Evolutionary conservation across 2,888 invertebrate genomes (phyloP).

Genomic region (Cancer borealis): DNA sequence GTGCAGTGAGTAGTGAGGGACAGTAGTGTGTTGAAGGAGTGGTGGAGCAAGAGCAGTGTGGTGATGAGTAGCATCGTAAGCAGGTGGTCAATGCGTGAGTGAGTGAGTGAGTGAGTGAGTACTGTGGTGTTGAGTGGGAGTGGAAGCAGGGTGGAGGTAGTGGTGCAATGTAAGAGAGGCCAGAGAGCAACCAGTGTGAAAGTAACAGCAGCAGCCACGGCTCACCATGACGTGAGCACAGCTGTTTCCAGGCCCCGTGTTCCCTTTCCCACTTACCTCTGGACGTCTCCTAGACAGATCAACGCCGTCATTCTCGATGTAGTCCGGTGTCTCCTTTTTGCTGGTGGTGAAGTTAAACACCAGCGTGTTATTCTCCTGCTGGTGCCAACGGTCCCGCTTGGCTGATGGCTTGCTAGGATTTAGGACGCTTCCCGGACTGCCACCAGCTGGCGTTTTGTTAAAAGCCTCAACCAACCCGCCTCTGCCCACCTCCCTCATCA

Average conservation of each 20-base stretch:
- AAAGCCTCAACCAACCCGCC: conserved; percentile 64
- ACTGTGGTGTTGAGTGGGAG: background rate
- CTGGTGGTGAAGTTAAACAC: conserved; percentile 93
- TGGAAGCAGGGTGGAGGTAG: background rate
- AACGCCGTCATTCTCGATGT: conserved; percentile 93
- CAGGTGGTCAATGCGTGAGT: background rate
- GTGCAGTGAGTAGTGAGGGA: background rate
- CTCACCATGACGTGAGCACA: background rate
- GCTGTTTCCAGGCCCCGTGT: background rate
- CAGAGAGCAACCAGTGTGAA: background rate
- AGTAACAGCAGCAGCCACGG: background rate
- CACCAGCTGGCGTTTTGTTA: conserved; percentile 54
- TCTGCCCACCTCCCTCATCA: conserved; percentile 56
- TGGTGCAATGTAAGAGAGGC: conserved; percentile 1
- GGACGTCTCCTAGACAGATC: conserved; percentile 78
- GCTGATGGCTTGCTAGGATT: conserved; percentile 58
- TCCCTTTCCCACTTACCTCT: conserved; percentile 69
- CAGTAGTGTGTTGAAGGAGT: background rate
- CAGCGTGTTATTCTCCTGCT: conserved; percentile 82
- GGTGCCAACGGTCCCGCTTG: conserved; percentile 78
- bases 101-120: background rate
- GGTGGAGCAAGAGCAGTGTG: background rate
- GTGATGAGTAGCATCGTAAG: background rate
- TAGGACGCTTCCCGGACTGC: conserved; percentile 49
- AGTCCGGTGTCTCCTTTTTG: conserved; percentile 90